Percentiles rank a stretch among this genome's conserved stretches.
phyloP scores from a whole-genome alignment of 1,140 invertebrate genomes.

The Batillaria attramentaria region DNA sequence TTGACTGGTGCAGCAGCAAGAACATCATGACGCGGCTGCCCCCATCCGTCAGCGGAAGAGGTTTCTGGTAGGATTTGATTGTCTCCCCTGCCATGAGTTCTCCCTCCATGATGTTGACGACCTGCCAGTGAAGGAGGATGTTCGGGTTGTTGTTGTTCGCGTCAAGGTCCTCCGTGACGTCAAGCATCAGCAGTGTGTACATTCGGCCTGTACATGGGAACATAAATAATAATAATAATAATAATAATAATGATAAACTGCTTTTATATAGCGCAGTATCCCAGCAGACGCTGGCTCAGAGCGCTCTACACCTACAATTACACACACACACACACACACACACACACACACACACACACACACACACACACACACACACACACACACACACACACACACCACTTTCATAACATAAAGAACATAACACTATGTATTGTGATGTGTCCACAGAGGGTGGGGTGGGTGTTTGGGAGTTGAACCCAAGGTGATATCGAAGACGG shows the following conservation, averaged over 20 bases:
- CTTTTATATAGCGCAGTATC: not conserved
- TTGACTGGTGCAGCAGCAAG: conserved; percentile 4
- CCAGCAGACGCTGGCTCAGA: not conserved
- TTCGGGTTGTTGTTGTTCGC: not conserved
- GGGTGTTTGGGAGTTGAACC: too few relatives aligned
- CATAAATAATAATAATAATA: too few relatives aligned
- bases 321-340: not conserved
- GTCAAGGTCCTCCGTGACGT: conserved; percentile 4
- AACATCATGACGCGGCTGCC: conserved; percentile 3
- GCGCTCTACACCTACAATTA: not conserved
- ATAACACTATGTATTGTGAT: too few relatives aligned
- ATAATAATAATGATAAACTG: not conserved
- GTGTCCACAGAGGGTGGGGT: too few relatives aligned
- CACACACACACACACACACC: not conserved
- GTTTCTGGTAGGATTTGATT: not conserved
- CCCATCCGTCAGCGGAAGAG: not conserved
- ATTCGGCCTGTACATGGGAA: not conserved
- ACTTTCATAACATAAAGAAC: not conserved
- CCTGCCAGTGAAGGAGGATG: conserved; percentile 12
- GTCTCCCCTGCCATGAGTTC: conserved; percentile 3
- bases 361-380: not conserved
- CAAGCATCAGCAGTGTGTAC: not conserved
- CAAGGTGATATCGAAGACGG: too few relatives aligned
- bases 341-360: not conserved
- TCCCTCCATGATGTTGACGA: conserved; percentile 14